These are phyloP conservation scores for Tyria jacobaeae DNA, from an alignment of 2,888 invertebrate genomes.

Conservation along the genomic window DNA sequence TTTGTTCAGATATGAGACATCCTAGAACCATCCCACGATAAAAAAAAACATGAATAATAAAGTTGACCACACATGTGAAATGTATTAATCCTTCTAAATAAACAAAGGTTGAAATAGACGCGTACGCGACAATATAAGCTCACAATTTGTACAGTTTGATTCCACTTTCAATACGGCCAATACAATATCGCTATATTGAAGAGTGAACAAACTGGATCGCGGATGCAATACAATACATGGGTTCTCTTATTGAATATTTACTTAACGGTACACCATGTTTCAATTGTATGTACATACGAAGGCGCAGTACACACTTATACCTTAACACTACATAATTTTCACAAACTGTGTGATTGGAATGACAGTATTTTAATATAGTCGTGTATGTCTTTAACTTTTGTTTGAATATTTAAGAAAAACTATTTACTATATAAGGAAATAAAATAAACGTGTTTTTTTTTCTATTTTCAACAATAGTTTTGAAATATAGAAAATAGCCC, in stretches of 20 bases:
- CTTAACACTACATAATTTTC: background rate
- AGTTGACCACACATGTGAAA: no score
- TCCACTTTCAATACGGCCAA: conserved; percentile 67
- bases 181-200: conserved; percentile 79
- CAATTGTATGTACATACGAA: conserved; percentile 44
- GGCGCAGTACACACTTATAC: conserved; percentile 19
- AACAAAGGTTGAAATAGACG: conserved; percentile 26
- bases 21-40: background rate
- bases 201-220: conserved; percentile 71
- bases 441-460: no score
- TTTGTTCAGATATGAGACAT: no score
- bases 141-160: conserved; percentile 52
- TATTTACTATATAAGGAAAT: no score
- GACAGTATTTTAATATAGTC: no score
- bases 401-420: no score
- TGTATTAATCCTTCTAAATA: conserved; percentile 22
- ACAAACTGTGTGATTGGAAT: background rate
- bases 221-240: conserved; percentile 68
- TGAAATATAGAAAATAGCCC: no score
- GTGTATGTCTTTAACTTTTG: no score
- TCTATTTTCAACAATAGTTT: no score
- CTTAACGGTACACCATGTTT: conserved; percentile 54
- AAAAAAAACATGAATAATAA: conserved; percentile 7
- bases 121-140: conserved; percentile 37
- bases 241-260: conserved; percentile 77